Evolutionary conservation across 2,888 invertebrate species (phyloP), one percentile per base, ranked within the genome.

Genomic region (Agrilus cyanescens): DNA sequence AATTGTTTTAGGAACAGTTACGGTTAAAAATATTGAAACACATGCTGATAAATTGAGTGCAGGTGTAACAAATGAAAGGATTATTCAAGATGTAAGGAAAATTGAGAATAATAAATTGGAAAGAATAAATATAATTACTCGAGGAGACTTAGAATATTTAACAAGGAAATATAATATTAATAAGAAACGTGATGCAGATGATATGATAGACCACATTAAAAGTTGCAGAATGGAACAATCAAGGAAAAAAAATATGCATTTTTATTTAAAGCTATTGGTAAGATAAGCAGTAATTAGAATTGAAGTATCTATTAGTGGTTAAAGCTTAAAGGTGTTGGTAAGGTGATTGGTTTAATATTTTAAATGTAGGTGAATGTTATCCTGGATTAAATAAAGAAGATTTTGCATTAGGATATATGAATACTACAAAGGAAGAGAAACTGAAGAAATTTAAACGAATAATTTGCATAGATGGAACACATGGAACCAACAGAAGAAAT

Each of bases 81-180:
- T 47, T 37, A 34, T 51, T 20, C 31, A 46, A 32, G 44, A 46
- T 38, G 46, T 45, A 37, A 47, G 48, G 34, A 46, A 20, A 8
- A 2, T 20, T 5, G 20, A 20, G 7, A 2, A 6, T 20, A 20
- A 20, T 6, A 38, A 15, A 3, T 37, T 42, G 29, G 14, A 46
- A 40, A 39, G 44, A 34, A 35, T 46, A 15, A 45, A 50, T 44
- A 12, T 37, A n/a, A 6, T 37, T 3, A 20, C 4, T 18, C 33
- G 43, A 35, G 37, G 18, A 18, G 40, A 49, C 38, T 15, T 49
- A 14, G 14, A 29, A 8, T 44, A 47, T 41, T 42, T 49, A 32
- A 29, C 16, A 12, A 46, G 38, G 31, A 50, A 45, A 42, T 39
- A 31, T 39, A 46, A 50, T 31, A 41, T 50, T 4, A 12, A 20